Evolutionary conservation across 2,797 vertebrate species (phyloP).

Genomic region (Myripristis murdjan): DNA sequence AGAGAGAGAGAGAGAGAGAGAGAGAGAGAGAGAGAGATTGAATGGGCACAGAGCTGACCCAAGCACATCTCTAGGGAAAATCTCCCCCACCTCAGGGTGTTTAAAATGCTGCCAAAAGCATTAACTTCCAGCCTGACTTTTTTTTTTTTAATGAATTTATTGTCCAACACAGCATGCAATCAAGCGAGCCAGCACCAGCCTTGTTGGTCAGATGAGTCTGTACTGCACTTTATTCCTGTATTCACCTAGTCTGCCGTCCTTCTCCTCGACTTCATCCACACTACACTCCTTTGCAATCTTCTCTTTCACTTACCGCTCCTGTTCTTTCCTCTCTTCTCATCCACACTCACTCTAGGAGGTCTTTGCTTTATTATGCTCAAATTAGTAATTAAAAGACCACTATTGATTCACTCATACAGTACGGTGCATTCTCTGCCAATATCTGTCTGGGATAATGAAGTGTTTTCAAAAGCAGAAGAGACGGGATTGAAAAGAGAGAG

Average conservation of each 20-base stretch:
- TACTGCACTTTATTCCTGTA: slow-evolving; percentile 34
- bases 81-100: slow-evolving; percentile 50
- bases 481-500: neutral
- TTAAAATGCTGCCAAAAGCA: slow-evolving; percentile 78
- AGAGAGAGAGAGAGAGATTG: slow-evolving; percentile 14
- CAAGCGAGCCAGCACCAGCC: slow-evolving; percentile 60
- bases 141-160: slow-evolving; percentile 56
- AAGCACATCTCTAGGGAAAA: slow-evolving; percentile 80
- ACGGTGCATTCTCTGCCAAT: slow-evolving; percentile 7
- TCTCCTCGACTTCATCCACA: neutral
- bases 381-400: slow-evolving; percentile 61
- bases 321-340: slow-evolving; percentile 3
- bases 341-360: slow-evolving; percentile 10
- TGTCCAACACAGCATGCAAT: slow-evolving; percentile 72
- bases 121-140: slow-evolving; percentile 64
- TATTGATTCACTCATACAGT: slow-evolving; percentile 34
- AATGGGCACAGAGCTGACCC: slow-evolving; percentile 74
- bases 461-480: slow-evolving; percentile 20
- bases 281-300: neutral
- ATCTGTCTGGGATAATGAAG: slow-evolving; percentile 13
- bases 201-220: slow-evolving; percentile 69
- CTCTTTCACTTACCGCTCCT: slow-evolving; percentile 12
- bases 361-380: slow-evolving; percentile 62
- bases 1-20: slow-evolving; percentile 24
- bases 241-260: slow-evolving; percentile 16